These are phyloP conservation scores for Passer montanus DNA, from an alignment of 2,113 vertebrate species.

Conservation along the genomic window DNA sequence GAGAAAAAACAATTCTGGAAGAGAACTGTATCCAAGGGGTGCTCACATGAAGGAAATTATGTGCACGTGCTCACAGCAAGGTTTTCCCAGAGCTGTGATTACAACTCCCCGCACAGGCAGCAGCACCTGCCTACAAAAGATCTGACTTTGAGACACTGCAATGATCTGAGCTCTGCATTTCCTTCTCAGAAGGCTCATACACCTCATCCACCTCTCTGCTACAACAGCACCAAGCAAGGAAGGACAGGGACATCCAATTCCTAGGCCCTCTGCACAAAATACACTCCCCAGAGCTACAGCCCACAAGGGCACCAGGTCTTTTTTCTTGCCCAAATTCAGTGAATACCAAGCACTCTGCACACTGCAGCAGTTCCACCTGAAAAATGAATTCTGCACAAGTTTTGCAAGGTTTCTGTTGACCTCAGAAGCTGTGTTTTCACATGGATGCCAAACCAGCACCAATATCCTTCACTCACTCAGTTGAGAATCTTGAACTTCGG, in stretches of 20 bases:
- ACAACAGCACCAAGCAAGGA: not conserved
- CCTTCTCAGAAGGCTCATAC: not conserved
- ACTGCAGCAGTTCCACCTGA: not conserved
- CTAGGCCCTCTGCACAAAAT: not conserved
- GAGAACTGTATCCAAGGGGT: not conserved
- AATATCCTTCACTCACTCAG: not conserved
- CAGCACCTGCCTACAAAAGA: not conserved
- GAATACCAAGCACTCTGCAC: not conserved
- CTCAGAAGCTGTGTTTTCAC: not conserved
- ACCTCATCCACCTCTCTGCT: not conserved
- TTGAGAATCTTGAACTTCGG: too few relatives aligned
- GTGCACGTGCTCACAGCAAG: not conserved
- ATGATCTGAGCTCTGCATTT: not conserved
- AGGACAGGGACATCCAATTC: not conserved
- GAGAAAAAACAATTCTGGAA: not conserved
- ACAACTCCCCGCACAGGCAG: not conserved
- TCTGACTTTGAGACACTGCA: not conserved
- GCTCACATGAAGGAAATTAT: not conserved
- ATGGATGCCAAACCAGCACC: not conserved
- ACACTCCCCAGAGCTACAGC: not conserved
- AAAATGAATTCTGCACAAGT: not conserved
- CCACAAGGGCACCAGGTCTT: not conserved
- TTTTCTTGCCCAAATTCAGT: not conserved
- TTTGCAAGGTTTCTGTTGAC: not conserved
- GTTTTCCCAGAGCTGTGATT: not conserved